phyloP scores from a whole-genome alignment of 2,888 invertebrate species.

The Brassicogethes aeneus region DNA sequence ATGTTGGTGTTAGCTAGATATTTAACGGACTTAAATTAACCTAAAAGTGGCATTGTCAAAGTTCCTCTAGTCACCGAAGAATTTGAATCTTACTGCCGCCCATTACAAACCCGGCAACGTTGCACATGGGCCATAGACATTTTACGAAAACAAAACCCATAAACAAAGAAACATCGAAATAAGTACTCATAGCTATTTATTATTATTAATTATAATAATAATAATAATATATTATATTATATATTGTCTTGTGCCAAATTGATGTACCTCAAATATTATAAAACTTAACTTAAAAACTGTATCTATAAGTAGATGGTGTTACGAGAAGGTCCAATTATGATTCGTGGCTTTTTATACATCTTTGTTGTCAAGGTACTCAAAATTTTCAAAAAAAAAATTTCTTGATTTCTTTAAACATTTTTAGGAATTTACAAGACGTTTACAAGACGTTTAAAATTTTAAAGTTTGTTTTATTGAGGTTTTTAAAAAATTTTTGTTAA shows the following conservation, averaged over 20 bases:
- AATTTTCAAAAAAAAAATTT: too few relatives aligned
- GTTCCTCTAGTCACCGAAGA: slow-evolving; percentile 35
- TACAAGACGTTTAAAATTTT: too few relatives aligned
- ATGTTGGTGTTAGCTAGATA: too few relatives aligned
- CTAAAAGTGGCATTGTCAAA: slow-evolving; percentile 33
- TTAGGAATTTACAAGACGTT: too few relatives aligned
- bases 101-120: neutral
- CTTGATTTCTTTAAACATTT: too few relatives aligned
- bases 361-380: neutral
- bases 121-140: slow-evolving; percentile 2
- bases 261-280: slow-evolving; percentile 57
- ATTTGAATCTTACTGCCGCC: neutral
- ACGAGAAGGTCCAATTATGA: slow-evolving; percentile 15
- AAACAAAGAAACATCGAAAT: slow-evolving; percentile 19
- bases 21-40: too few relatives aligned
- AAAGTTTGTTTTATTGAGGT: too few relatives aligned
- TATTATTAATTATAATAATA: too few relatives aligned
- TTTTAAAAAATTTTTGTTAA: too few relatives aligned
- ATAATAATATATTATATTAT: slow-evolving; percentile 22
- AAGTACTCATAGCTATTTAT: slow-evolving; percentile 7
- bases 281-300: too few relatives aligned
- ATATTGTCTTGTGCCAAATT: slow-evolving; percentile 60
- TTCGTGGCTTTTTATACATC: neutral
- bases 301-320: slow-evolving; percentile 25
- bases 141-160: neutral